Evolutionary conservation across 2,113 vertebrate species (phyloP), one percentile per base, ranked within the genome.

Genomic region (Pluvialis apricaria): DNA sequence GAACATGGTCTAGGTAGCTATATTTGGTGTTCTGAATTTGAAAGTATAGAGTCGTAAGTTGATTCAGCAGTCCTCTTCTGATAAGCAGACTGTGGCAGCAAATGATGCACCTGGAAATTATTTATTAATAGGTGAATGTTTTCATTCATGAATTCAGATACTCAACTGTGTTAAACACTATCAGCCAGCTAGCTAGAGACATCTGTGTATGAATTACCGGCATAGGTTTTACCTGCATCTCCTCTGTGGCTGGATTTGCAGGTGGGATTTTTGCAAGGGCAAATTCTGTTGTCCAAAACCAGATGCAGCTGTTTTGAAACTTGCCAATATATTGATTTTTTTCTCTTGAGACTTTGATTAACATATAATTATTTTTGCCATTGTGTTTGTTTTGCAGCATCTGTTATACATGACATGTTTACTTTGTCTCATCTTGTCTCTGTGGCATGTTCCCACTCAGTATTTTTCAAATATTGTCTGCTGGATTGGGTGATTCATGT

Each of bases 381-480:
- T 66, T 84, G 75, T 76, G 58, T 73, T 95, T 93, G 52, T 88
- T 96, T 91, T 83, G 52, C 62, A 79, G 77, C 86, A 82, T 95
- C 80, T 96, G 69, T 82, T 94, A 77, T 72, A 75, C 65, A 29
- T 45, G 86, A 76, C 69, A 69, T 71, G 72, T 93, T 96, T 91
- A 88, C 86, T 95, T 92, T 49, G 44, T 76, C 40, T 91, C 76
- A 29, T 92, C 92, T 83, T 58, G 36, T 84, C 70, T 92, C 42
- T 88, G 29, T 57, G 40, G 44, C 80, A 49, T 65, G 57, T 57
- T 93, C 77, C 72, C 52, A 71, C 73, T 91, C 58, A 69, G 47
- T 91, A 71, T 75, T 90, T 96, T 91, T 72, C 57, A 92, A 84
- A 92, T 82, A 65, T 71, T 86, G 36, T 78, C 61, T 86, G 34